Percentiles rank a stretch among this genome's conserved stretches.
These are phyloP conservation scores for Pseudocheirus occidentalis DNA, from an alignment of 2,797 vertebrate genomes.

Conservation along the genomic window DNA sequence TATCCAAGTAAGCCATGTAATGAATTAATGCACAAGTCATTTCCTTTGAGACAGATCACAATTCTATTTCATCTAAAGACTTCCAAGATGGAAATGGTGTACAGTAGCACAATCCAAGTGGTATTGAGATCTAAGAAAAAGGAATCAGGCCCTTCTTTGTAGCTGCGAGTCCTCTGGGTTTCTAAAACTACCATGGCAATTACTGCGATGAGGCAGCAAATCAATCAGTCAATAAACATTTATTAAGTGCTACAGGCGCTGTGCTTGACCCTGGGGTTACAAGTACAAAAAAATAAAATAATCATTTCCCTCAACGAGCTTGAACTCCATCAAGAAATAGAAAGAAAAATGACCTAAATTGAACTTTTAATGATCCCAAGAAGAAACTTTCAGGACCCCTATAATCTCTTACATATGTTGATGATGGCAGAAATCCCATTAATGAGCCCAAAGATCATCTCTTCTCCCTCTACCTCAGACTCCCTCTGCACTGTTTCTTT, in stretches of 20 bases:
- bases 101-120: not conserved
- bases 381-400: slow-evolving; percentile 5
- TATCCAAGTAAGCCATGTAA: not conserved
- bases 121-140: not conserved
- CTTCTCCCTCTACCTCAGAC: not conserved
- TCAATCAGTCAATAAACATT: not conserved
- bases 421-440: not conserved
- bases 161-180: not conserved
- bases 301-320: not conserved
- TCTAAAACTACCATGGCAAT: not conserved
- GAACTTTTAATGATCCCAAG: slow-evolving; percentile 10
- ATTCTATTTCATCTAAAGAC: not conserved
- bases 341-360: slow-evolving; percentile 4
- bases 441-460: not conserved
- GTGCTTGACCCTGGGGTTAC: not conserved
- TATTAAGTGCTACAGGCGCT: not conserved
- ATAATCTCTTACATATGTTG: not conserved
- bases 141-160: not conserved
- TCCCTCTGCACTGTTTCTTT: slow-evolving; percentile 23
- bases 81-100: not conserved
- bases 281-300: not conserved
- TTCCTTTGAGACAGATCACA: not conserved
- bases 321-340: not conserved
- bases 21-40: not conserved
- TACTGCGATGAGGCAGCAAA: not conserved